Evolutionary conservation across 2,888 invertebrate species (phyloP), one percentile per base, ranked within the genome.

Genomic region (Rhagonycha fulva): DNA sequence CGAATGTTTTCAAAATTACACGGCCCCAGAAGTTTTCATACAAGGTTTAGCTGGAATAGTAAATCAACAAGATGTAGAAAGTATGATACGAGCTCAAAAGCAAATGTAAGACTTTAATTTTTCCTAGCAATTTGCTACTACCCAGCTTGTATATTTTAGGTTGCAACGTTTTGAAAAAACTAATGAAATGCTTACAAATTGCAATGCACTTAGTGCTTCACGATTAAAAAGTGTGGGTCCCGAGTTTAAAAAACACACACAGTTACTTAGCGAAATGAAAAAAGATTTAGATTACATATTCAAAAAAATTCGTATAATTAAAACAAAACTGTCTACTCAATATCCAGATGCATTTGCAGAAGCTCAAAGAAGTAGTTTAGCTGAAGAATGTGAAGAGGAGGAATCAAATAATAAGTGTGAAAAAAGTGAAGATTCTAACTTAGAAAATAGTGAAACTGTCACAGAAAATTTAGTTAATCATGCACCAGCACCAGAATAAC

Each of bases 111-210:
- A 0, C 11, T 30, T 32, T n/a, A 7, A 14, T 30, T 30, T 9
- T 11, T 14, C 32, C 11, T n/a, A 14, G 9, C 14, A 28, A 9
- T 30, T 26, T 32, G 10, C 4, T 10, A 14, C 10, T 23, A 63
- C n/a, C 7, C 4, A 9, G 11, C 1, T 30, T 11, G 14, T 24
- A 61, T 24, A 60, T 72, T 26, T 75, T 72, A 97, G 97, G 96
- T 87, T 99, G 26, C 96, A 96, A 84, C 91, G 98, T 73, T 99
- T 98, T 89, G 99, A 99, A 86, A 99, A 99, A 88, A 99, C 99
- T 0, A 99, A 99, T 85, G 99, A 99, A 89, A 99, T 99, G 99
- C 89, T 99, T 30, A 94, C 96, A 10, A 99, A 98, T 87, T 98
- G 98, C 86, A 98, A 98, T 87, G 95, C 96, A 14, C 88, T 99